Percentiles rank a stretch among this genome's conserved stretches.
These are phyloP conservation scores for Anoplopoma fimbria DNA, from an alignment of 2,113 vertebrate species.

Conservation along the genomic window DNA sequence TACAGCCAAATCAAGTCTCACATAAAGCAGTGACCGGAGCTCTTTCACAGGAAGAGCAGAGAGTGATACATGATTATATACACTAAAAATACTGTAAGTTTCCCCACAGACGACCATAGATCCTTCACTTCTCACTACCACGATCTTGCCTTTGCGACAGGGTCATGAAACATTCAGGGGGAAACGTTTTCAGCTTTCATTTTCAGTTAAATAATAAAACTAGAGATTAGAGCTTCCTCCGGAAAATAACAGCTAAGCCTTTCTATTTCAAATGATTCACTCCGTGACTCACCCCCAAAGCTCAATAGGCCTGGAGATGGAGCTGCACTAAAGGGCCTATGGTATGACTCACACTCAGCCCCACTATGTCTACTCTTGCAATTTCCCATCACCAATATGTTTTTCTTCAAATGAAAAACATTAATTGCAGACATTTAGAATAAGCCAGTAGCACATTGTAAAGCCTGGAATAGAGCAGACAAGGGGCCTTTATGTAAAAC, in stretches of 20 bases:
- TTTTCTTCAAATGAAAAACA: conserved; percentile 28
- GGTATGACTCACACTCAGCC: conserved; percentile 41
- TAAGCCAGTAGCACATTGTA: conserved; percentile 2
- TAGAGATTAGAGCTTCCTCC: conserved; percentile 25
- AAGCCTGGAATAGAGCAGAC: background rate
- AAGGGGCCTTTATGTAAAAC: too few relatives aligned
- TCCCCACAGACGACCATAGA: background rate
- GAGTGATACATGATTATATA: background rate
- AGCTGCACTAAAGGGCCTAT: conserved; percentile 48
- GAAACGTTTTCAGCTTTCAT: conserved; percentile 31
- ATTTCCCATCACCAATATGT: conserved; percentile 7
- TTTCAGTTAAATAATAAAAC: conserved; percentile 31
- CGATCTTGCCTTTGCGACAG: background rate
- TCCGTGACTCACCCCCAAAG: conserved; percentile 46
- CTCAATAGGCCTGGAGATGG: conserved; percentile 37
- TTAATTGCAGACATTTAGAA: conserved; percentile 31
- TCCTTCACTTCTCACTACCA: background rate
- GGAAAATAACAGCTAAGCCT: conserved; percentile 23
- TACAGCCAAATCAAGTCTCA: background rate
- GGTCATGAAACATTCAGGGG: conserved; percentile 17
- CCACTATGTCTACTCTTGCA: conserved; percentile 15
- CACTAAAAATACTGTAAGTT: background rate
- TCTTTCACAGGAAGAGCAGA: background rate
- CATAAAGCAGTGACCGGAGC: background rate
- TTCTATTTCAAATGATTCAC: conserved; percentile 31